These are phyloP conservation scores for Vireo altiloquus DNA, from an alignment of 2,113 vertebrate genomes.

Conservation along the genomic window DNA sequence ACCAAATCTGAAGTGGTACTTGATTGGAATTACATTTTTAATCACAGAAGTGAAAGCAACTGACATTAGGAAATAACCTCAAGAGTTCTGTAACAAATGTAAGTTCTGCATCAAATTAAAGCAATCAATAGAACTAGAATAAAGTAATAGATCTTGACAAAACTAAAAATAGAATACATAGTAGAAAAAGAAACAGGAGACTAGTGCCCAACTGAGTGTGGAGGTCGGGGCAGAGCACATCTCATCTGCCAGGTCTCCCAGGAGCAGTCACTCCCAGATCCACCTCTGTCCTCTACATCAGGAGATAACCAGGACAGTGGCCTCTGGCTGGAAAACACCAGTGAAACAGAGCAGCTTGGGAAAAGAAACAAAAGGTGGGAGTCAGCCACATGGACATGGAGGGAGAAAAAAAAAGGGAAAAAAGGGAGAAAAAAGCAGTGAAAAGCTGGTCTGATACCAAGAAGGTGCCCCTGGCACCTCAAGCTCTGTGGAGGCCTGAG, in stretches of 20 bases:
- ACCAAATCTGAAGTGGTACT: background rate
- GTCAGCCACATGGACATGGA: background rate
- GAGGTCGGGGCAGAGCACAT: background rate
- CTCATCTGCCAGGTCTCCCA: background rate
- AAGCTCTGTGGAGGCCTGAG: background rate
- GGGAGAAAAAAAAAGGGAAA: too few relatives aligned
- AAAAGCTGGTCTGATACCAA: background rate
- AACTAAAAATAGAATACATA: background rate
- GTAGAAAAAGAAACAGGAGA: background rate
- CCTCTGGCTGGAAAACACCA: background rate
- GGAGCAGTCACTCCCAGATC: background rate
- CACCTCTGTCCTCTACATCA: background rate
- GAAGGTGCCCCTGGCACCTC: background rate
- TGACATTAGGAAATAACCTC: background rate
- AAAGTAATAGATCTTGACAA: background rate
- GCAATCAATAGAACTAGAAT: background rate
- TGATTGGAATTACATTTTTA: background rate
- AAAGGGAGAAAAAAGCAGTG: background rate
- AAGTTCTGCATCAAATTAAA: background rate
- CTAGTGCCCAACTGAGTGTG: fast-evolving
- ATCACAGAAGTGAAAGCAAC: background rate
- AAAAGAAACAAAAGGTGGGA: background rate
- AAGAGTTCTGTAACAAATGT: background rate
- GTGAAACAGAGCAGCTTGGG: background rate
- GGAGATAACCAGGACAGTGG: background rate